Evolutionary conservation across 2,888 invertebrate genomes (phyloP).

Genomic region (Clunio marinus): DNA sequence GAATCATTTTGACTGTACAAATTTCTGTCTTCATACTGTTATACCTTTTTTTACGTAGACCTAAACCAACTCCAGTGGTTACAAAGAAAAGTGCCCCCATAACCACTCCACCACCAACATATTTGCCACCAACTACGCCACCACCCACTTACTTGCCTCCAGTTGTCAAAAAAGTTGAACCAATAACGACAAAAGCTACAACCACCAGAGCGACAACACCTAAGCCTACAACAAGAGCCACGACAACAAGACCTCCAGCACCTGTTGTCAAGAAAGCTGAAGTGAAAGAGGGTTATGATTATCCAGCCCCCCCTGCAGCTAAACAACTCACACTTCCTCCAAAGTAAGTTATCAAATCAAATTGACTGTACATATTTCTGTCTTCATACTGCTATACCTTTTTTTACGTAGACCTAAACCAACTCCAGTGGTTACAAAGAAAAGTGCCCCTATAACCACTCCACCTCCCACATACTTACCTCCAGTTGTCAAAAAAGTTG

Average conservation of each 20-base stretch:
- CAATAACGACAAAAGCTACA: not conserved
- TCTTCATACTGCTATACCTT: too few relatives aligned
- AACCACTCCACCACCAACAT: not conserved
- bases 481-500: not conserved
- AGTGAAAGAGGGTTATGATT: not conserved
- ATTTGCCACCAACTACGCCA: not conserved
- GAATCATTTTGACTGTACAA: too few relatives aligned
- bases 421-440: not conserved
- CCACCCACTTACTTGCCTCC: not conserved
- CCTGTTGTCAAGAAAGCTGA: not conserved
- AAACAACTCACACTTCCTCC: not conserved
- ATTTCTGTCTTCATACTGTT: too few relatives aligned
- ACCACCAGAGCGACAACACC: too few relatives aligned
- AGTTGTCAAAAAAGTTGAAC: too few relatives aligned
- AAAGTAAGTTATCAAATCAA: not conserved
- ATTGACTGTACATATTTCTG: not conserved
- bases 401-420: not conserved
- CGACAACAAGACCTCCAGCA: not conserved
- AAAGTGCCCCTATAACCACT: not conserved
- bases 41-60: not conserved
- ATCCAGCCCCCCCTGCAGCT: not conserved
- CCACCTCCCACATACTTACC: not conserved
- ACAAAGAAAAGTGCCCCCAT: not conserved
- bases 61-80: not conserved
- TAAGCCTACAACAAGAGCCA: not conserved